Conservation (phyloP, 2,113 vertebrate species). For the Rhea americana region DNA sequence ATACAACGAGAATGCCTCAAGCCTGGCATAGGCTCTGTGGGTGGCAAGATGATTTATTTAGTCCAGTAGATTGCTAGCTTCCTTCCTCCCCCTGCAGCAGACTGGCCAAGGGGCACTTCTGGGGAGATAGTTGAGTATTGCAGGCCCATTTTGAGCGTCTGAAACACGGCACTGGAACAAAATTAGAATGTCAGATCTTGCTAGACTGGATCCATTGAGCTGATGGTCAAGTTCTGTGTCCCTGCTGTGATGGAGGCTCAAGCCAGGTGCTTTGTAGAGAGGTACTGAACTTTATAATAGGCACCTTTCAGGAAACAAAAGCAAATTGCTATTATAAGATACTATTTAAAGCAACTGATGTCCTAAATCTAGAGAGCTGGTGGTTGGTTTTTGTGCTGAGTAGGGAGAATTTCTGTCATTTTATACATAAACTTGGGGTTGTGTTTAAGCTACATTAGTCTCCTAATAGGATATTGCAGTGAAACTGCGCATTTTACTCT, state of each 20-base stretch:
- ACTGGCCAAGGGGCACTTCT: not conserved
- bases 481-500: not conserved
- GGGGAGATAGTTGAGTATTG: not conserved
- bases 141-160: not conserved
- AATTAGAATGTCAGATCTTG: not conserved
- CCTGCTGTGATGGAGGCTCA: not conserved
- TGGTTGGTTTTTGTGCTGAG: not conserved
- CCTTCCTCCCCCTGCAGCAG: not conserved
- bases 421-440: not conserved
- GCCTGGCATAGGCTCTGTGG: not conserved
- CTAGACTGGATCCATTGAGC: not conserved
- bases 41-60: not conserved
- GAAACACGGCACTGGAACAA: not conserved
- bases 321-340: not conserved
- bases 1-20: not conserved
- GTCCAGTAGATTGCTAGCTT: not conserved
- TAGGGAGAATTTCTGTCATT: constrained; percentile 12
- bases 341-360: not conserved
- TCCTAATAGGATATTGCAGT: not conserved
- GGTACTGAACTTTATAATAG: not conserved
- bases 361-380: not conserved
- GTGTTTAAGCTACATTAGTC: not conserved
- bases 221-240: not conserved
- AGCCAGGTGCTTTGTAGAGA: not conserved
- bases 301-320: not conserved